phyloP scores from a whole-genome alignment of 1,140 invertebrate genomes.

The Hyles euphorbiae region DNA sequence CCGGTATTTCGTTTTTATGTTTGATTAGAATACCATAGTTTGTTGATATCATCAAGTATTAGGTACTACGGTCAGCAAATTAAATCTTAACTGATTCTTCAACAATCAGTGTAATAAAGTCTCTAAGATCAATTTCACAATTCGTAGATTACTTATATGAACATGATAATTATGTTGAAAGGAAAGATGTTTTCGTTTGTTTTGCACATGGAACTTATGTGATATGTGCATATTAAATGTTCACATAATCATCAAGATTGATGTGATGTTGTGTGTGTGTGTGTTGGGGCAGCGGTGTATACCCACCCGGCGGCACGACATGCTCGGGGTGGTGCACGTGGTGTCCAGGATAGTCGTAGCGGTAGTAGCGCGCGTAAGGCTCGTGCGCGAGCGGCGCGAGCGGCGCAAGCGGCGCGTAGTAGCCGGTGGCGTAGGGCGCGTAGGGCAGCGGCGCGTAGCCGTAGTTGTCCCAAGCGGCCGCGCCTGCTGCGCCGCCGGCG shows the following conservation, averaged over 20 bases:
- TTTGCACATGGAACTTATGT: too few species aligned
- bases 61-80: background rate
- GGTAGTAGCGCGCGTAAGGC: constrained; percentile 62
- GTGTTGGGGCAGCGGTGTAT: constrained; percentile 11
- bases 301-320: constrained; percentile 64
- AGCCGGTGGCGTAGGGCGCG: constrained; percentile 53
- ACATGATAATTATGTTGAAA: too few species aligned
- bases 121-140: background rate
- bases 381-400: constrained; percentile 59
- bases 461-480: constrained; percentile 48
- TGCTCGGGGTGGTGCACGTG: constrained; percentile 58
- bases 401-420: constrained; percentile 57
- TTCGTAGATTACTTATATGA: background rate
- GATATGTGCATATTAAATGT: background rate
- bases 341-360: constrained; percentile 60
- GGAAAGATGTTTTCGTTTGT: too few species aligned
- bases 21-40: too few species aligned
- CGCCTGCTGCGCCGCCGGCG: constrained; percentile 26
- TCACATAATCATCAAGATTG: background rate
- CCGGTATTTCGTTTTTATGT: too few species aligned
- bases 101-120: background rate
- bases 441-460: constrained; percentile 54
- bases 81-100: background rate
- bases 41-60: too few species aligned
- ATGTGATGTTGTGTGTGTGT: background rate